A percentile compares a stretch with the other conserved stretches of the same genome.
Conservation (phyloP, 2,113 vertebrate genomes). For the Balaeniceps rex region DNA sequence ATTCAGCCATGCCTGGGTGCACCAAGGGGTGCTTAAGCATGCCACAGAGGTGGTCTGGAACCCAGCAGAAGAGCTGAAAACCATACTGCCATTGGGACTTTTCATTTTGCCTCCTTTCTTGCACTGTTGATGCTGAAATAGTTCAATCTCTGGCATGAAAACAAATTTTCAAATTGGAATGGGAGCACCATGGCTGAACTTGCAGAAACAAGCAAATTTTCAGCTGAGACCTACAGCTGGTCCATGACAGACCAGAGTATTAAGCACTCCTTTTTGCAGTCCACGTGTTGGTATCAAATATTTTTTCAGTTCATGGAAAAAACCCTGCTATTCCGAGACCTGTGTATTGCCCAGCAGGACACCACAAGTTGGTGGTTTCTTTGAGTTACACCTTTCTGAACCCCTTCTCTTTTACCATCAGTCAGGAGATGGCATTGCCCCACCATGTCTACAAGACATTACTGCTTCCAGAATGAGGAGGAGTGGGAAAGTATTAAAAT, state of each 20-base stretch:
- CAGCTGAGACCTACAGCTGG: not conserved
- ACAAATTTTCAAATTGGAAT: not conserved
- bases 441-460: not conserved
- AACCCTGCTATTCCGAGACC: not conserved
- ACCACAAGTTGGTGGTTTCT: not conserved
- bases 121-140: not conserved
- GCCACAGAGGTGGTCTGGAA: not conserved
- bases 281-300: not conserved
- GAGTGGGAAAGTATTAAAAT: not conserved
- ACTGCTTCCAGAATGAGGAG: not conserved
- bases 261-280: not conserved
- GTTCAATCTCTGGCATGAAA: not conserved
- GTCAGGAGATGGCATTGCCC: not conserved
- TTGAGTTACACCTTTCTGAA: not conserved
- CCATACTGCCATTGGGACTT: not conserved
- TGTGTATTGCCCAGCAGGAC: fast-evolving
- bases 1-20: not conserved
- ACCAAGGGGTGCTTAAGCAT: not conserved
- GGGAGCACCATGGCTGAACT: not conserved
- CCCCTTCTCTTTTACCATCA: not conserved
- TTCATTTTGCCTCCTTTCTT: not conserved
- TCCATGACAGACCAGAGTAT: fast-evolving
- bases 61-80: not conserved
- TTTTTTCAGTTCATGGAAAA: not conserved
- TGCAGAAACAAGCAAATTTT: not conserved